These are phyloP conservation scores for Rhingia rostrata DNA, from an alignment of 2,888 invertebrate species.

Conservation along the genomic window DNA sequence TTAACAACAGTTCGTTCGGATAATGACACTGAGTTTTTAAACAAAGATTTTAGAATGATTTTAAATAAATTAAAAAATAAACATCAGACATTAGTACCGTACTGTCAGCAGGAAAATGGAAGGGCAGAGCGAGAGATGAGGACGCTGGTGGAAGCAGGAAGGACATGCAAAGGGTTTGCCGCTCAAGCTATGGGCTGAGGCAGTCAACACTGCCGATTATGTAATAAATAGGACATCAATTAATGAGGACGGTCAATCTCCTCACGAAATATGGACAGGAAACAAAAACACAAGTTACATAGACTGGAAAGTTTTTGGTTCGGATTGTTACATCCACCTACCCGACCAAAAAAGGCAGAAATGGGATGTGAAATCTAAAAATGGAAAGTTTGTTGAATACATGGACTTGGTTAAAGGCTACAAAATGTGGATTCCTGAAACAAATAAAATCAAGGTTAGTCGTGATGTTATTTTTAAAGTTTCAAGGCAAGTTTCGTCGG, in stretches of 20 bases:
- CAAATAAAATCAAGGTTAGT: not conserved
- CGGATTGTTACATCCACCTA: constrained; percentile 76
- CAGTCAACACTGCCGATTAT: too few relatives aligned
- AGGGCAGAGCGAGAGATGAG: constrained; percentile 79
- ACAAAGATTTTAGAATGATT: constrained; percentile 72
- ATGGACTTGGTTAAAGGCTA: too few relatives aligned
- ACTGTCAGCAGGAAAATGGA: constrained; percentile 81
- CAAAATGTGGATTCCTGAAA: constrained; percentile 50
- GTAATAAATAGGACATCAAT: constrained; percentile 77
- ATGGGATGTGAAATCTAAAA: constrained; percentile 78
- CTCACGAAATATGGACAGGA: constrained; percentile 30
- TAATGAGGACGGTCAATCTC: constrained; percentile 4
- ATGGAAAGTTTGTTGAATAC: too few relatives aligned
- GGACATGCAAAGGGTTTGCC: too few relatives aligned
- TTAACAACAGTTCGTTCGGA: constrained; percentile 75
- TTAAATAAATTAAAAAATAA: constrained; percentile 75
- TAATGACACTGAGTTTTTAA: constrained; percentile 76
- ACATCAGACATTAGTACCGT: constrained; percentile 72
- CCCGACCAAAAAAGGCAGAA: constrained; percentile 76
- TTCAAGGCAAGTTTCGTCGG: too few relatives aligned
- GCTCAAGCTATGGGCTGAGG: too few relatives aligned
- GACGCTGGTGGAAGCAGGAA: too few relatives aligned
- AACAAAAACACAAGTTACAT: not conserved
- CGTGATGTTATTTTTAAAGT: constrained; percentile 5
- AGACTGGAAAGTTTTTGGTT: constrained; percentile 79